Percentiles rank a stretch among this genome's conserved stretches.
Conservation (phyloP, 2,797 vertebrate species). For the Muraenolepis orangiensis region DNA sequence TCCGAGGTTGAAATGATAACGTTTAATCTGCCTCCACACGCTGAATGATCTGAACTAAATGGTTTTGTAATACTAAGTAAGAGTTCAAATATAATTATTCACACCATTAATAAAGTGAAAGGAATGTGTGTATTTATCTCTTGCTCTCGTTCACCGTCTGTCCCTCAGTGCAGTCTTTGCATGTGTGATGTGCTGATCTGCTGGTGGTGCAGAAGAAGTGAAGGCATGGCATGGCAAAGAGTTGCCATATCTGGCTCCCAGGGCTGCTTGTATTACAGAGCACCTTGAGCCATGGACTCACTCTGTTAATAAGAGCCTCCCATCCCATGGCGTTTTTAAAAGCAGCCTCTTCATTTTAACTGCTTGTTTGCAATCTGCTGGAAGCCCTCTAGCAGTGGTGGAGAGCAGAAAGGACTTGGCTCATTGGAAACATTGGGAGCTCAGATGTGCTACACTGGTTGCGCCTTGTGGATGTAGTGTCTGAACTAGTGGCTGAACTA, state of each 20-base stretch:
- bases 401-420: constrained; percentile 10
- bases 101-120: constrained; percentile 5
- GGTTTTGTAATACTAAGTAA: background rate
- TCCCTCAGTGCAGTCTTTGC: constrained; percentile 64
- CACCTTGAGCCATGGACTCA: constrained; percentile 59
- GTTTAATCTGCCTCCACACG: background rate
- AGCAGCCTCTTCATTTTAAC: constrained; percentile 40
- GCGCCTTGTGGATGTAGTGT: constrained; percentile 26
- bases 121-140: constrained; percentile 41
- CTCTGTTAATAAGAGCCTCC: constrained; percentile 62
- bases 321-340: constrained; percentile 55
- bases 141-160: constrained; percentile 38
- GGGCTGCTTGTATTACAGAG: constrained; percentile 57
- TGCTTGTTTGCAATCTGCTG: constrained; percentile 21
- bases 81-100: background rate
- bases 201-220: constrained; percentile 64
- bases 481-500: background rate
- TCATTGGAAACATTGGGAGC: constrained; percentile 24
- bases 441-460: constrained; percentile 24
- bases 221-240: constrained; percentile 38
- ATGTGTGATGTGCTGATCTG: constrained; percentile 64
- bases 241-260: constrained; percentile 57
- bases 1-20: background rate
- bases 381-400: constrained; percentile 14
- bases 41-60: background rate